Evolutionary conservation across 1,140 invertebrate genomes (phyloP).

Genomic region (Bombus cullumanus): DNA sequence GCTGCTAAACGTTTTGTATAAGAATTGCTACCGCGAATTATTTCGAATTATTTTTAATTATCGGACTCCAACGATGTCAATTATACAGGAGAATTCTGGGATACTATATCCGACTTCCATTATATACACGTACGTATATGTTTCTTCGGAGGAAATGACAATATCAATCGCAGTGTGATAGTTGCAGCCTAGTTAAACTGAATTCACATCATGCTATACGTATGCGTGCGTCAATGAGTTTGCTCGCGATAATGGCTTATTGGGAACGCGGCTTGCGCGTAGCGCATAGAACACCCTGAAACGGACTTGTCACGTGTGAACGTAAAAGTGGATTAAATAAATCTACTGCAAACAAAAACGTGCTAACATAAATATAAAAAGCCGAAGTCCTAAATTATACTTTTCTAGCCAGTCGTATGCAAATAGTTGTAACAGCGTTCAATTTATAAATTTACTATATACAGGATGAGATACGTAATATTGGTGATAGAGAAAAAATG

Average conservation of each 20-base stretch:
- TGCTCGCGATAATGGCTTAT: not conserved
- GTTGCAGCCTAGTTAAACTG: not conserved
- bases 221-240: not conserved
- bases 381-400: no score
- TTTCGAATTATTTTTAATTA: not conserved
- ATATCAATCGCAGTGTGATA: not conserved
- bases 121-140: not conserved
- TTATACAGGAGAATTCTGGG: not conserved
- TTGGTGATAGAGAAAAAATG: no score
- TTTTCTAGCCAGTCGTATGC: no score
- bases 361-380: not conserved
- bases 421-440: no score
- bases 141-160: no score
- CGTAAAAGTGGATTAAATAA: not conserved
- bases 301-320: not conserved
- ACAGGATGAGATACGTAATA: no score
- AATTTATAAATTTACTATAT: no score
- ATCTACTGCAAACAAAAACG: not conserved
- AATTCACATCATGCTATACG: not conserved
- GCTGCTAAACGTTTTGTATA: not conserved
- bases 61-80: not conserved
- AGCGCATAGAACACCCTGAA: not conserved
- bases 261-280: not conserved
- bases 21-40: not conserved
- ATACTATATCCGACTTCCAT: not conserved